These are phyloP conservation scores for Sipha flava DNA, from an alignment of 1,140 invertebrate genomes.

Conservation along the genomic window DNA sequence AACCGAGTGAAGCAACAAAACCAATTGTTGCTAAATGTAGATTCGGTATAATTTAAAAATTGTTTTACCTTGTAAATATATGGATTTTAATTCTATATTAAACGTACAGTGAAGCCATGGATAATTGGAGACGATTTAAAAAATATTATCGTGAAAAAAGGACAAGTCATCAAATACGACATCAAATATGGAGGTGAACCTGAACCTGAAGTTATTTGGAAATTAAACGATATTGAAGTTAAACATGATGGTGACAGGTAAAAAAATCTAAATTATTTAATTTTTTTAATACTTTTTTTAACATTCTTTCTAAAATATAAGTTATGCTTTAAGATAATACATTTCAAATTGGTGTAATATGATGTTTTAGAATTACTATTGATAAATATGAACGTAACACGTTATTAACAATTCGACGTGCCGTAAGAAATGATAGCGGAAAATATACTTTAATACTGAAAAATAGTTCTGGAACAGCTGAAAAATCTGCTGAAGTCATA, in stretches of 20 bases:
- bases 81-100: not conserved
- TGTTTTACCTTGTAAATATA: not conserved
- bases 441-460: constrained; percentile 77
- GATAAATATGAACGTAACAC: constrained; percentile 87
- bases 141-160: constrained; percentile 85
- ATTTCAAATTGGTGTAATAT: not conserved
- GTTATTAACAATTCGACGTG: constrained; percentile 77
- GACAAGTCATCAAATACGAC: constrained; percentile 83
- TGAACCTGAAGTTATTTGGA: constrained; percentile 83
- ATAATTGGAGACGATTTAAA: constrained; percentile 78
- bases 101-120: constrained; percentile 71
- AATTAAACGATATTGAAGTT: constrained; percentile 62
- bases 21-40: constrained; percentile 90
- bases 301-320: no score
- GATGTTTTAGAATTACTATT: constrained; percentile 58
- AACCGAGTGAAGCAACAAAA: constrained; percentile 88
- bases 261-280: not conserved
- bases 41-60: constrained; percentile 50
- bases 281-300: no score
- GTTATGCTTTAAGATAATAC: no score
- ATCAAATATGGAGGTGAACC: constrained; percentile 93
- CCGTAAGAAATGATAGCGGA: constrained; percentile 77
- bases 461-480: constrained; percentile 75
- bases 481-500: constrained; percentile 74
- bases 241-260: constrained; percentile 53